These are phyloP conservation scores for Unio delphinus DNA, from an alignment of 2,888 invertebrate genomes.

Conservation along the genomic window DNA sequence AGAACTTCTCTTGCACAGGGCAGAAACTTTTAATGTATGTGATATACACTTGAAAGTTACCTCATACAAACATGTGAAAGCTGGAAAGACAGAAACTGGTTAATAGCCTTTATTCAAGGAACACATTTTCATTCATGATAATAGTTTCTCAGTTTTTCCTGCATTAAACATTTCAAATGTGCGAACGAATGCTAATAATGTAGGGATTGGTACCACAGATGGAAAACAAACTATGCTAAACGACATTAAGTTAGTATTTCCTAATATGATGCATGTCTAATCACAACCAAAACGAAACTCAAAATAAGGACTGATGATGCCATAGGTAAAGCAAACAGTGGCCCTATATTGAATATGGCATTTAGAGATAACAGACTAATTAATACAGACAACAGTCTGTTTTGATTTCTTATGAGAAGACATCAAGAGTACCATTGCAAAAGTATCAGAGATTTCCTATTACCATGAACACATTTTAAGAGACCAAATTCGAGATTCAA, in stretches of 20 bases:
- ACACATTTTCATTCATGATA: conserved; percentile 3
- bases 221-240: not conserved
- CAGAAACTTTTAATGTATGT: conserved; percentile 1
- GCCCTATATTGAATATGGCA: not conserved
- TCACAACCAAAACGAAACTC: not conserved
- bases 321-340: not conserved
- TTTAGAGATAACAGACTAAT: not conserved
- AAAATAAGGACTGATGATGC: not conserved
- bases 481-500: conserved; percentile 1
- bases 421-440: not conserved
- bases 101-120: conserved; percentile 11
- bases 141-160: no score
- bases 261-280: not conserved
- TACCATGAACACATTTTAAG: conserved; percentile 1
- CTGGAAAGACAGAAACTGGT: not conserved
- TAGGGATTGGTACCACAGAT: not conserved
- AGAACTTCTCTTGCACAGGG: conserved; percentile 6
- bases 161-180: not conserved
- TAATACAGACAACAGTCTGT: conserved; percentile 2
- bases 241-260: not conserved
- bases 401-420: not conserved
- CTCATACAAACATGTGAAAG: conserved; percentile 2
- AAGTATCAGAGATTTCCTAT: conserved; percentile 1
- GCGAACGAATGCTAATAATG: not conserved
- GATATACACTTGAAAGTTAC: not conserved